Conservation (phyloP, 2,888 invertebrate species). For the Clanis bilineata region DNA sequence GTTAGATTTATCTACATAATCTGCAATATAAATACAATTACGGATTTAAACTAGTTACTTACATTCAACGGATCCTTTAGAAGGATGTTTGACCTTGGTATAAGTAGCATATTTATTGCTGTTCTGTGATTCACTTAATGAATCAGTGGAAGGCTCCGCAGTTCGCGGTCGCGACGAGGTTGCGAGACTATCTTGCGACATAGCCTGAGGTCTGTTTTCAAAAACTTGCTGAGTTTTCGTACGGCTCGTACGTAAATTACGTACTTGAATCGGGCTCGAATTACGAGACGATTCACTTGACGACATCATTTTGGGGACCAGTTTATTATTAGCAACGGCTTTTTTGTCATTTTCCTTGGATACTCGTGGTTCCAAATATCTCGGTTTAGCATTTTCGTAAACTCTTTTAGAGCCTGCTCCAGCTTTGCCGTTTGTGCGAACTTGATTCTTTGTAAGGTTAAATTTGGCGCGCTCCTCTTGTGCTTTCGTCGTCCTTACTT, state of each 20-base stretch:
- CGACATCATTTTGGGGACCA: conserved; percentile 71
- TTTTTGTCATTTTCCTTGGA: conserved; percentile 41
- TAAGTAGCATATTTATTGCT: conserved; percentile 69
- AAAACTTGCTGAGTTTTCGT: conserved; percentile 50
- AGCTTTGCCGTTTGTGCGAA: conserved; percentile 28
- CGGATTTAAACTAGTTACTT: conserved; percentile 41
- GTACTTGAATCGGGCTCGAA: conserved; percentile 84
- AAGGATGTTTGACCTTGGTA: conserved; percentile 55
- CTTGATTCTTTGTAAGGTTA: conserved; percentile 54
- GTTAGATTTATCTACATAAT: no score
- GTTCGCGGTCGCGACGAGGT: conserved; percentile 69
- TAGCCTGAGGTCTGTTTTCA: conserved; percentile 55
- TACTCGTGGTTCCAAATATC: conserved; percentile 83
- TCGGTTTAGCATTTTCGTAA: conserved; percentile 74
- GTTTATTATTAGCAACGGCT: conserved; percentile 53
- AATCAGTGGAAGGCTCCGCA: conserved; percentile 74
- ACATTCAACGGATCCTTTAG: conserved; percentile 55
- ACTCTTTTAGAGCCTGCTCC: conserved; percentile 20
- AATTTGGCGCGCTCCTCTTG: conserved; percentile 69
- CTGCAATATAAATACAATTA: no score
- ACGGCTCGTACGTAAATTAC: conserved; percentile 52
- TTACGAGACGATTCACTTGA: conserved; percentile 87
- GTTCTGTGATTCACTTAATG: conserved; percentile 64
- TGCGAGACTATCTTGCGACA: conserved; percentile 78
- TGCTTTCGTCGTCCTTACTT: conserved; percentile 67